Conservation (phyloP, 37 sponge, comb jelly and placozoan genomes). For the Crambe crambe region DNA sequence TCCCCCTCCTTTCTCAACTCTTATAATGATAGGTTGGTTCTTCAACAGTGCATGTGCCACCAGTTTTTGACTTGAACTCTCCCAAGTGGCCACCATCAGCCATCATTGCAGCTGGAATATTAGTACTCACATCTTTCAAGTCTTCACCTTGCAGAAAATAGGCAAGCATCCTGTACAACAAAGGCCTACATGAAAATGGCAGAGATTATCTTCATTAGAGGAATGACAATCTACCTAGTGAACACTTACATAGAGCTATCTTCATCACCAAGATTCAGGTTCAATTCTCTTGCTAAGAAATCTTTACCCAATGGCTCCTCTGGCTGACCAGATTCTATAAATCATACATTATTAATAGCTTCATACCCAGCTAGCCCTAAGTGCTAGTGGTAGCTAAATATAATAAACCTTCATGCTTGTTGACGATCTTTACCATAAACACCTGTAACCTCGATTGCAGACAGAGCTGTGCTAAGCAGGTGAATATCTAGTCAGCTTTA, state of each 20-base stretch:
- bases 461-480: too few species aligned
- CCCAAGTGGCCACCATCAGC: background rate
- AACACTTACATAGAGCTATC: conserved; percentile 17
- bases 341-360: too few species aligned
- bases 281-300: conserved; percentile 67
- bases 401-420: too few species aligned
- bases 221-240: too few species aligned
- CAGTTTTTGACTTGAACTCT: background rate
- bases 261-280: conserved; percentile 13
- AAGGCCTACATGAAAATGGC: conserved; percentile 2
- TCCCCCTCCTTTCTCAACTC: background rate
- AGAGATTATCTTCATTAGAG: background rate
- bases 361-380: too few species aligned
- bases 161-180: conserved; percentile 55
- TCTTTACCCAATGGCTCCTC: conserved; percentile 56
- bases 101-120: background rate
- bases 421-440: too few species aligned
- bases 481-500: too few species aligned
- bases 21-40: conserved; percentile 6
- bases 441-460: too few species aligned
- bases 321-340: conserved; percentile 76
- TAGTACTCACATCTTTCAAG: background rate
- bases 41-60: conserved; percentile 12
- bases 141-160: conserved; percentile 20
- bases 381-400: too few species aligned